Evolutionary conservation across 2,113 vertebrate genomes (phyloP).

Genomic region (Eleginops maclovinus): DNA sequence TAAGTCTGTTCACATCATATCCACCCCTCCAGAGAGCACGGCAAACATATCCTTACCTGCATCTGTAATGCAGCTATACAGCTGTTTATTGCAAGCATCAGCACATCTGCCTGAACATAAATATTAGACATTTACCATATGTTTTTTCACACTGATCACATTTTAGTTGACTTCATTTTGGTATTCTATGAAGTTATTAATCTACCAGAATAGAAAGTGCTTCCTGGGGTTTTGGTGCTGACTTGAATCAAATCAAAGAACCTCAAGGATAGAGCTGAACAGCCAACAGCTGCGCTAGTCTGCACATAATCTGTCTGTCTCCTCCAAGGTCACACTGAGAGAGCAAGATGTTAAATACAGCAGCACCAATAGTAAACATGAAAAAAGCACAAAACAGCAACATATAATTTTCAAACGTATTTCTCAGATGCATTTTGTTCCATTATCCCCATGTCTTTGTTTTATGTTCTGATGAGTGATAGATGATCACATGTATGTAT

Average conservation of each 20-base stretch:
- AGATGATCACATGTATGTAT: not conserved
- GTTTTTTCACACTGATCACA: conserved; percentile 1
- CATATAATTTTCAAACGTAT: not conserved
- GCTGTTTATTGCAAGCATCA: not conserved
- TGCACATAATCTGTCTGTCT: conserved; percentile 62
- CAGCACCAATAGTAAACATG: conserved; percentile 4
- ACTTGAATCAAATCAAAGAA: conserved; percentile 60
- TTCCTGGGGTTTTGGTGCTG: conserved; percentile 11
- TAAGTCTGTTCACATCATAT: not conserved
- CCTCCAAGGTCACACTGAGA: conserved; percentile 67
- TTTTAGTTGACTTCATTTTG: not conserved
- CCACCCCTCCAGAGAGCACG: not conserved
- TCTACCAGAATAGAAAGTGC: not conserved
- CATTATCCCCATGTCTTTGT: not conserved
- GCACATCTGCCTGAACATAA: conserved; percentile 6
- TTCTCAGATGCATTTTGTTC: not conserved
- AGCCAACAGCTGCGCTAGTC: conserved; percentile 65
- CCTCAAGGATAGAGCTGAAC: conserved; percentile 65
- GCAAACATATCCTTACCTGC: not conserved
- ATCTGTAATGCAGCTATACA: not conserved
- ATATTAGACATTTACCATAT: not conserved
- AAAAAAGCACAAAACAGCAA: not conserved
- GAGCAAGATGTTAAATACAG: conserved; percentile 53
- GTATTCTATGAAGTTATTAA: not conserved
- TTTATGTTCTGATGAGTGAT: not conserved